Evolutionary conservation across 2,797 vertebrate species (phyloP).

Genomic region (Silurus lanzhouensis): DNA sequence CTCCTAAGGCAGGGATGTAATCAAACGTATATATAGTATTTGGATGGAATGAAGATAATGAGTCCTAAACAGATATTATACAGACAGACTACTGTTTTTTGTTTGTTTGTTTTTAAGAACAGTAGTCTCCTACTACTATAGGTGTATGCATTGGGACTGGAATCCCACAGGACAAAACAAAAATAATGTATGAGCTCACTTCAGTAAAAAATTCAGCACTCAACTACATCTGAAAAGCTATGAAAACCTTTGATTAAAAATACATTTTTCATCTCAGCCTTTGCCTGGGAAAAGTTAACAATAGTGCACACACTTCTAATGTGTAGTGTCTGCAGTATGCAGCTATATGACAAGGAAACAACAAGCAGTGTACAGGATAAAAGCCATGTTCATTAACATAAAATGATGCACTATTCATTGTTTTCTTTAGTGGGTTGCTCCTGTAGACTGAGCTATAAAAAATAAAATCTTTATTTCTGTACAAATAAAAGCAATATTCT

Average conservation of each 20-base stretch:
- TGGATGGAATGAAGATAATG: not conserved
- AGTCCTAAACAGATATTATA: not conserved
- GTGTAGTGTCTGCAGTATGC: no score
- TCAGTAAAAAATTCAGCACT: not conserved
- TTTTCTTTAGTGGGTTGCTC: not conserved
- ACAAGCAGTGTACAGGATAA: no score
- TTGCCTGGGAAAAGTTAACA: no score
- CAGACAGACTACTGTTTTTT: not conserved
- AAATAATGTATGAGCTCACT: not conserved
- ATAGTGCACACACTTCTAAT: no score
- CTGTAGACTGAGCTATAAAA: not conserved
- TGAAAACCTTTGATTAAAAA: not conserved
- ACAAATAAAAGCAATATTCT: not conserved
- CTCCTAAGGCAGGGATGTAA: not conserved
- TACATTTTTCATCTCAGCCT: no score
- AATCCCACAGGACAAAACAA: not conserved
- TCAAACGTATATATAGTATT: not conserved
- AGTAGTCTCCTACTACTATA: not conserved
- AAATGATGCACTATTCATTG: not conserved
- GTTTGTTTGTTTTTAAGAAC: not conserved
- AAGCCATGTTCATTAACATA: no score
- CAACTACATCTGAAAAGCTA: not conserved
- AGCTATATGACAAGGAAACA: no score
- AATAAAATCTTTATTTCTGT: not conserved
- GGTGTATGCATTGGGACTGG: not conserved